These are phyloP conservation scores for Atopsyche davidsoni DNA, from an alignment of 1,140 invertebrate genomes.

Conservation along the genomic window DNA sequence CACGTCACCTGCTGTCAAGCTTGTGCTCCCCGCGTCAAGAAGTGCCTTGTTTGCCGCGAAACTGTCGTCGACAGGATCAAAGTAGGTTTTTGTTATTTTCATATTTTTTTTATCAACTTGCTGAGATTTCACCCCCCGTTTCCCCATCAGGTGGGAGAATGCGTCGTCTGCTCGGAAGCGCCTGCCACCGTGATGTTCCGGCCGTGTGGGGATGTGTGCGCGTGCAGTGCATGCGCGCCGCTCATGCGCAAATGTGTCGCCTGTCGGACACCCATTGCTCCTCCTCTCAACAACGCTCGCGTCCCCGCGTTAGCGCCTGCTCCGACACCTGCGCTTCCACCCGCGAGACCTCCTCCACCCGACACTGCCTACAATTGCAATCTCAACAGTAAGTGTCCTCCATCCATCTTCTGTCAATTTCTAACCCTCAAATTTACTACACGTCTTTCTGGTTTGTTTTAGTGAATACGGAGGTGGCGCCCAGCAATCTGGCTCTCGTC, in stretches of 20 bases:
- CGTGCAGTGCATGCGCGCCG: slow-evolving; percentile 84
- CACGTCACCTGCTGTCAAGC: slow-evolving; percentile 89
- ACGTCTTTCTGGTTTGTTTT: too few relatives aligned
- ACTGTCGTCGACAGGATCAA: slow-evolving; percentile 69
- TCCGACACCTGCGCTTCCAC: slow-evolving; percentile 10
- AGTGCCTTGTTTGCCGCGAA: slow-evolving; percentile 89
- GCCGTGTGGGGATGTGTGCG: slow-evolving; percentile 93
- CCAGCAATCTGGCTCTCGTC: slow-evolving; percentile 41
- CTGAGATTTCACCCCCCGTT: too few relatives aligned
- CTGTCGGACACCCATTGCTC: slow-evolving; percentile 83
- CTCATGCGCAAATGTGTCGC: slow-evolving; percentile 96
- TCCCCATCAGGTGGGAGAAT: slow-evolving; percentile 81
- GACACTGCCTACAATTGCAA: slow-evolving; percentile 24
- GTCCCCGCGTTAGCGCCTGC: slow-evolving; percentile 48
- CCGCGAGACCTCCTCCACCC: slow-evolving; percentile 2
- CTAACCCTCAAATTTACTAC: too few relatives aligned
- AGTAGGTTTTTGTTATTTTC: slow-evolving; percentile 43
- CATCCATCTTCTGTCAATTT: not conserved
- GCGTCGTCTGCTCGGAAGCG: slow-evolving; percentile 91
- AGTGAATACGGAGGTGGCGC: slow-evolving; percentile 34
- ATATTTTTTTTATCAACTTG: too few relatives aligned
- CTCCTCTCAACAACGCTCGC: slow-evolving; percentile 64
- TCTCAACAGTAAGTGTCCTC: slow-evolving; percentile 31
- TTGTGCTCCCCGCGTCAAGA: slow-evolving; percentile 89
- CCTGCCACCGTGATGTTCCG: slow-evolving; percentile 86